Base-by-base conservation (phyloP, 2,888 invertebrate species). In the Trichogramma evanescens region DNA sequence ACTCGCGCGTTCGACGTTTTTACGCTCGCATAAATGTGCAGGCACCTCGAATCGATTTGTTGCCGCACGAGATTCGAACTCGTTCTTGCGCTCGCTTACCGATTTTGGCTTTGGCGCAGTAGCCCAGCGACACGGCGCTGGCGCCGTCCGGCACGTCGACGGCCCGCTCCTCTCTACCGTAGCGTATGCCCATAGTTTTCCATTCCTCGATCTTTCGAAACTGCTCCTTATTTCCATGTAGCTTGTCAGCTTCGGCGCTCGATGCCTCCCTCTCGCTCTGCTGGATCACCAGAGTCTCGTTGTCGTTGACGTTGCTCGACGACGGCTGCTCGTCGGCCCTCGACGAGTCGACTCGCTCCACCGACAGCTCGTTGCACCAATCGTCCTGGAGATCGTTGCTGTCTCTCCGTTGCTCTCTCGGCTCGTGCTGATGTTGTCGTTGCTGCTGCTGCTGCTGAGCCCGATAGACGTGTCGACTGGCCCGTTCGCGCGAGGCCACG, bases 131-230 rank as follows among this genome's bases (percentile, higher is more conserved):
- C 8, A 49, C 52, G 4, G 63, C 63, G 3, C 68, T 67, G 5
- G 59, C 61, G 9, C 63, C 64, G 40, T 70, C 69, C 2, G 72
- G 71, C n/a, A 71, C 70, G 49, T 72, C 73, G n/a, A 73, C 67
- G 6, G 72, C 68, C 42, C 73, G 63, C 62, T 72, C 72, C 56
- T 72, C 66, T 50, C 66, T 70, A 0, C 70, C 69, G 46, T 63
- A 61, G 9, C 42, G 48, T 6, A 61, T 59, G 39, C 46, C n/a
- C 46, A 46, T 40, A 48, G 7, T 43, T 44, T 3, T 54, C 26
- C n/a, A 44, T 13, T 8, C 50, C 7, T 6, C 43, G 4, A 43
- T 50, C 40, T 60, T 50, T 49, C 43, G 9, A 45, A 55, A 51
- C 53, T 39, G 61, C 57, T 49, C 59, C 56, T 26, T 59, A n/a